Evolutionary conservation across 2,113 vertebrate genomes (phyloP).

Genomic region (Boleophthalmus pectinirostris): DNA sequence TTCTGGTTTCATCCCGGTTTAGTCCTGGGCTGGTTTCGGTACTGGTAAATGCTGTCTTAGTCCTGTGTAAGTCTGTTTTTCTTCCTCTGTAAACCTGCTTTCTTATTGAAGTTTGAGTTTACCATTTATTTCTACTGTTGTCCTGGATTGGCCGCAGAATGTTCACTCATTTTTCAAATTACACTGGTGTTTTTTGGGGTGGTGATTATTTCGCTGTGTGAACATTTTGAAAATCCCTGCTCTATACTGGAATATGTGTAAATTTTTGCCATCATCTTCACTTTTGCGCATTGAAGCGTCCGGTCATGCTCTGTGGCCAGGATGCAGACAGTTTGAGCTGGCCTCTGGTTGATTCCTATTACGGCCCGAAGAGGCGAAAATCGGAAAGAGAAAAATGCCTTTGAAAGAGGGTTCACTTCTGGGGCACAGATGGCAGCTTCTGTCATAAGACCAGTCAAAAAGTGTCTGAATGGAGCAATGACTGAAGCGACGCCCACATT

Average conservation of each 20-base stretch:
- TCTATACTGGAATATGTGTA: not conserved
- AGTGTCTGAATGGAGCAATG: not conserved
- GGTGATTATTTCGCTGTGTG: not conserved
- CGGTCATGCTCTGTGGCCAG: not conserved
- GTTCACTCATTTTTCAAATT: not conserved
- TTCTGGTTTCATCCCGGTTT: not conserved
- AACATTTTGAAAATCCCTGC: not conserved
- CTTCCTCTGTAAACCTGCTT: not conserved
- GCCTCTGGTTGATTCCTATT: conserved; percentile 1
- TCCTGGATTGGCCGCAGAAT: not conserved
- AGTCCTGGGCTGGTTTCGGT: too few relatives aligned
- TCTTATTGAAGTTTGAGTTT: not conserved
- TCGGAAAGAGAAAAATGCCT: conserved; percentile 2
- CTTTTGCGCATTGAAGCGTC: not conserved
- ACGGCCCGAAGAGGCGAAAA: not conserved
- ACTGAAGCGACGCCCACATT: conserved; percentile 4
- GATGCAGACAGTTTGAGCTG: not conserved
- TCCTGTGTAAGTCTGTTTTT: not conserved
- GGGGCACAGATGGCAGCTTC: conserved; percentile 12
- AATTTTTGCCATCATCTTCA: not conserved
- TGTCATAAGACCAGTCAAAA: conserved; percentile 1
- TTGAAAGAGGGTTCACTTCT: conserved; percentile 12
- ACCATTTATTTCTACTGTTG: not conserved
- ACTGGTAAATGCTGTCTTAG: too few relatives aligned
- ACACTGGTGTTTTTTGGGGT: not conserved